These are phyloP conservation scores for Phrynocephalus vlangalii DNA, from an alignment of 2,797 vertebrate genomes.

Conservation along the genomic window DNA sequence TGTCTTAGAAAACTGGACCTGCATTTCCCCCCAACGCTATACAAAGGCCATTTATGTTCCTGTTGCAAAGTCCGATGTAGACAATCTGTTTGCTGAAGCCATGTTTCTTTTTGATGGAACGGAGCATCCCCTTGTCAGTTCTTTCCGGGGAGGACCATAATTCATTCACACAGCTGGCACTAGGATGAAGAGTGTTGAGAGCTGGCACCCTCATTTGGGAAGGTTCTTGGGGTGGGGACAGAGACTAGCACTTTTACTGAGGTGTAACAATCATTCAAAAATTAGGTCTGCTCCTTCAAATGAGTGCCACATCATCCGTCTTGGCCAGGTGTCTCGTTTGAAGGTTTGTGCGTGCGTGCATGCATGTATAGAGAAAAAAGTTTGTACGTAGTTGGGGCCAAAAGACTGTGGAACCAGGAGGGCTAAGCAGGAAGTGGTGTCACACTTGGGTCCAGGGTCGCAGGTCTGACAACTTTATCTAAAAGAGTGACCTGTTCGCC, in stretches of 20 bases:
- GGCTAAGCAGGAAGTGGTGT: neutral
- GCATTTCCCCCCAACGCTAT: neutral
- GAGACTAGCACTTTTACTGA: neutral
- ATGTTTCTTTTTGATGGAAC: neutral
- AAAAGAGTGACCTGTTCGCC: neutral
- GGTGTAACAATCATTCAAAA: neutral
- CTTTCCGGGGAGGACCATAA: neutral
- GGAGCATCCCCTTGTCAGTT: neutral
- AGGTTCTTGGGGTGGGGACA: too few species aligned
- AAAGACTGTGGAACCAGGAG: neutral
- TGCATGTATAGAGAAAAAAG: neutral
- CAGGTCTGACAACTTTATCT: neutral
- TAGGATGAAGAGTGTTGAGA: neutral
- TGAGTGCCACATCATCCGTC: neutral
- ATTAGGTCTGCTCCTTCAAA: neutral
- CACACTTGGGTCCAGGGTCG: neutral
- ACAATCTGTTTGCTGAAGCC: neutral
- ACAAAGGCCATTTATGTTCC: neutral
- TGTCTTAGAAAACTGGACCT: neutral
- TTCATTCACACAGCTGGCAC: too few species aligned
- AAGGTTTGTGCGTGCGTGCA: neutral
- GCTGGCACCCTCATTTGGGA: too few species aligned
- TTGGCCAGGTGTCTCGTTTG: neutral
- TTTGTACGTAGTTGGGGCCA: too few species aligned
- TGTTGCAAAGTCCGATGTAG: neutral